A percentile compares a stretch with the other conserved stretches of the same genome.
Conservation (phyloP, 2,797 vertebrate genomes). For the Neoniphon sammara region DNA sequence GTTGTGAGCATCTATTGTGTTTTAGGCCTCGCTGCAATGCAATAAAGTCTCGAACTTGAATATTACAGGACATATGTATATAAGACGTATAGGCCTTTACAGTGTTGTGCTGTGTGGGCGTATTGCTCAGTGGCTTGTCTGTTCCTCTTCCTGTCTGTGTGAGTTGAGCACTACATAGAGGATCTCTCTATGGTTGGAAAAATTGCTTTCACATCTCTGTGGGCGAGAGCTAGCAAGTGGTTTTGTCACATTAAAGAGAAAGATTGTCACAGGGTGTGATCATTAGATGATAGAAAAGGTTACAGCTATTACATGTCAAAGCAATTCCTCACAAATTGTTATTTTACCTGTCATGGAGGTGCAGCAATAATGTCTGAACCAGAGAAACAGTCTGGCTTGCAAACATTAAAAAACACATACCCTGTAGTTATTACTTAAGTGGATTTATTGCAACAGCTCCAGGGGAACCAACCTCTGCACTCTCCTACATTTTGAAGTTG, state of each 20-base stretch:
- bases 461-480: not conserved
- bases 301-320: not conserved
- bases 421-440: not conserved
- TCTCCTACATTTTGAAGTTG: not conserved
- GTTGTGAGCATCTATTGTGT: not conserved
- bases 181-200: slow-evolving; percentile 60
- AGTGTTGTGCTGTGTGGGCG: slow-evolving; percentile 57
- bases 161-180: slow-evolving; percentile 44
- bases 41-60: not conserved
- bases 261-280: slow-evolving; percentile 3
- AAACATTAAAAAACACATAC: not conserved
- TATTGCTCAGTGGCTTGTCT: slow-evolving; percentile 49
- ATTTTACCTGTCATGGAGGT: not conserved
- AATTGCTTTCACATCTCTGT: slow-evolving; percentile 61
- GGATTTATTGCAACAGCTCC: not conserved
- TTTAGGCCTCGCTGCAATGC: not conserved
- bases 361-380: not conserved
- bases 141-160: slow-evolving; percentile 70
- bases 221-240: slow-evolving; percentile 37
- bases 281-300: not conserved
- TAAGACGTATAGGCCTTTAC: slow-evolving; percentile 21
- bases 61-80: not conserved
- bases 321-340: not conserved
- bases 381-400: not conserved
- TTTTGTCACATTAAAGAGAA: slow-evolving; percentile 40